Percentiles rank a stretch among this genome's conserved stretches.
These are phyloP conservation scores for Diarsia dahlii DNA, from an alignment of 2,888 invertebrate species.

Conservation along the genomic window DNA sequence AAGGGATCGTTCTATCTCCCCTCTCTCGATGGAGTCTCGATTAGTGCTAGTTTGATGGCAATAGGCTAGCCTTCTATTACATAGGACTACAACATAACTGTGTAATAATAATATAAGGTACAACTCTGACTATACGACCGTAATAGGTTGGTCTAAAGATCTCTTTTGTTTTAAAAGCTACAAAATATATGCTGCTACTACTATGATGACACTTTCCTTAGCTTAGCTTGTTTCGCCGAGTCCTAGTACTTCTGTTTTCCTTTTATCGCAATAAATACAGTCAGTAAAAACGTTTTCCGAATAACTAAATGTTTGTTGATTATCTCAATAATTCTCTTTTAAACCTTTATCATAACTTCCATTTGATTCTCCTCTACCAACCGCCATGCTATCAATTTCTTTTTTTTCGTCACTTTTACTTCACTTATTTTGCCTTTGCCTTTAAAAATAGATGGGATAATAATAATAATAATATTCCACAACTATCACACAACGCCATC, in stretches of 20 bases:
- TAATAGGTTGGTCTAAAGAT: no score
- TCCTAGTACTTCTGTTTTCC: constrained; percentile 9
- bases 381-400: no score
- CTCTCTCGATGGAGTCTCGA: no score
- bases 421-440: neutral
- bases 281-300: neutral
- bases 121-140: no score
- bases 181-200: neutral
- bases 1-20: constrained; percentile 57
- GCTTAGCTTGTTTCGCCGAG: neutral
- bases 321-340: neutral
- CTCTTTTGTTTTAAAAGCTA: neutral
- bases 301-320: no score
- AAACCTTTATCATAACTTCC: neutral
- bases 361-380: no score
- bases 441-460: neutral
- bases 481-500: no score
- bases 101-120: no score
- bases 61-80: no score
- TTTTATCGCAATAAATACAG: constrained; percentile 19
- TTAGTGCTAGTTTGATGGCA: no score
- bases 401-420: neutral
- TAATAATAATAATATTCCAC: no score
- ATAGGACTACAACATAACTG: no score
- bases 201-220: neutral